Evolutionary conservation across 2,797 vertebrate genomes (phyloP).

Genomic region (Tangara arthus): DNA sequence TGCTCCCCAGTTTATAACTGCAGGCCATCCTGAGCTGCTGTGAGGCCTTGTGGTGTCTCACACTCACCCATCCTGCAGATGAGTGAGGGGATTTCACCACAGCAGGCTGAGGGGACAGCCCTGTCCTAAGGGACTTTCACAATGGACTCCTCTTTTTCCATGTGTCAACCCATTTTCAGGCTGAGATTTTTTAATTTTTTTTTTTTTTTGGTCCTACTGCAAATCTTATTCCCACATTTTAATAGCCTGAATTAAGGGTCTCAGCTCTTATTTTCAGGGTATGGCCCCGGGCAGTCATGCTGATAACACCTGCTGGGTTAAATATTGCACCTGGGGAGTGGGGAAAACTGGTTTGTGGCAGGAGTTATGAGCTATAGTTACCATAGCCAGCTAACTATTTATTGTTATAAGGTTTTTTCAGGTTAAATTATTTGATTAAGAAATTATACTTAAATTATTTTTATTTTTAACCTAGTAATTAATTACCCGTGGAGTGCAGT

Average conservation of each 20-base stretch:
- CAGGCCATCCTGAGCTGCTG: not conserved
- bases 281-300: rapidly evolving
- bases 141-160: not conserved
- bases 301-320: not conserved
- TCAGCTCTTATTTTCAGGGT: not conserved
- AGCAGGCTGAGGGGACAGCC: not conserved
- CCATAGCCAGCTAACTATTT: too few species aligned
- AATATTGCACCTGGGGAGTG: not conserved
- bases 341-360: not conserved
- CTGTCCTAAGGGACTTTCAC: not conserved
- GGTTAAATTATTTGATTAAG: too few species aligned
- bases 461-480: too few species aligned
- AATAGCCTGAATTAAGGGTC: not conserved
- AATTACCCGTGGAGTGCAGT: rapidly evolving
- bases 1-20: not conserved
- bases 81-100: not conserved
- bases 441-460: too few species aligned
- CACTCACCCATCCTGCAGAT: not conserved
- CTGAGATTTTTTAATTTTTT: not conserved
- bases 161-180: not conserved
- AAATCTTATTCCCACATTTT: not conserved
- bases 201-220: not conserved
- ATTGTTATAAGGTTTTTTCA: too few species aligned
- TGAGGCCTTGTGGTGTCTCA: not conserved
- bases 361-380: not conserved